Evolutionary conservation across 2,888 invertebrate genomes (phyloP), one percentile per base, ranked within the genome.

Genomic region (Seira sanloemensis): DNA sequence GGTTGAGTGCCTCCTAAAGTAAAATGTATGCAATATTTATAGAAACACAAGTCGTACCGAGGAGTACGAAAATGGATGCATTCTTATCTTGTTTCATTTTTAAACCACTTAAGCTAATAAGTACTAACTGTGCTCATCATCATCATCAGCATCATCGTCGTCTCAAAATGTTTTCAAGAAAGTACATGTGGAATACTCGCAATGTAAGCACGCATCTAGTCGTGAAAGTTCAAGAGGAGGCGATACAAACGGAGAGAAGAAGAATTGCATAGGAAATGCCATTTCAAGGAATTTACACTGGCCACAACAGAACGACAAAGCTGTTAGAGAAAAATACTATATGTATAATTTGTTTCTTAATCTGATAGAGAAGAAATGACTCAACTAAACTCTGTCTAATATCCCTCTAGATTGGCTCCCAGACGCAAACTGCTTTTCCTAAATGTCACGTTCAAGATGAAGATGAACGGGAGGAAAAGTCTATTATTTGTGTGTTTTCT

Each of bases 51-150:
- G 62, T 62, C 62, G 21, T 62, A 62, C 2, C 1, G 21, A 62
- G 21, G n/a, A 62, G 62, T 9, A 62, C n/a, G n/a, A n/a, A n/a
- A n/a, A n/a, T n/a, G 2, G 21, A 62, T 58, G 62, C 62, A 62
- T 23, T 62, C 21, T 62, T 62, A 58, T 58, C 58, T 58, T 12
- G 37, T 37, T 37, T 37, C 58, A 58, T 58, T 16, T n/a, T 58
- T 62, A 62, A 62, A 62, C 62, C 62, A 62, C 62, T 62, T 62
- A 62, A 62, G 62, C 62, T 62, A 62, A 62, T 62, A 62, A 62
- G 4, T 23, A 62, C 62, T 23, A 62, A 62, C 21, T 62, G 62
- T 19, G 62, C 19, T 21, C 4, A 9, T 23, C 62, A 58, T n/a
- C 19, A 62, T 19, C 19, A 62, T 21, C 21, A 21, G 19, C 50